Conservation (phyloP, 2,797 vertebrate genomes). For the Coluber constrictor region DNA sequence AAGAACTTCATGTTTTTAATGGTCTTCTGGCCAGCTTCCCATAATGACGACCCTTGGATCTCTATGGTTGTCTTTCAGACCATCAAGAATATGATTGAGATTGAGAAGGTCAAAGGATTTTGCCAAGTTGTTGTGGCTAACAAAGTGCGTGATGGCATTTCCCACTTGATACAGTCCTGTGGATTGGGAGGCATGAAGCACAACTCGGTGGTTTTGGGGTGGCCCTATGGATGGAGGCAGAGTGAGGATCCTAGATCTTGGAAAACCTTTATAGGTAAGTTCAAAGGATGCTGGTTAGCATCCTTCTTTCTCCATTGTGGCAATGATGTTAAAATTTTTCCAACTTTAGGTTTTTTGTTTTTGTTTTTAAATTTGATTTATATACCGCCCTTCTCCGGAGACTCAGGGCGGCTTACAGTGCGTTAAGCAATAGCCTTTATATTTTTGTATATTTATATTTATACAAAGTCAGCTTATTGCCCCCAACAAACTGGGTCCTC, state of each 20-base stretch:
- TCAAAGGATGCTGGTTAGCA: not conserved
- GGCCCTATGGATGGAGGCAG: slow-evolving; percentile 97
- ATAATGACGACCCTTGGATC: not conserved
- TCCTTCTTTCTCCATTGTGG: not conserved
- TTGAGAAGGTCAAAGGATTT: slow-evolving; percentile 96
- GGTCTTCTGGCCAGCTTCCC: not conserved
- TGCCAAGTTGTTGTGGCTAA: slow-evolving; percentile 92
- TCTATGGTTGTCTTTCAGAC: slow-evolving; percentile 74
- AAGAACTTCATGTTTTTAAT: not conserved
- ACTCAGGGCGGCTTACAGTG: no score
- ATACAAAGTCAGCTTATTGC: no score
- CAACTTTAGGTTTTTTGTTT: no score
- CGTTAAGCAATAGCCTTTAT: no score
- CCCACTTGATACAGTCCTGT: slow-evolving; percentile 95
- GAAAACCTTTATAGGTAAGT: slow-evolving; percentile 97
- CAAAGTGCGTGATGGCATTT: slow-evolving; percentile 91
- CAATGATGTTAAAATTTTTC: no score
- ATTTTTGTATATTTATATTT: no score
- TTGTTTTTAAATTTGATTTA: no score
- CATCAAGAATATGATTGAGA: slow-evolving; percentile 98
- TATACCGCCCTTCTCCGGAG: no score
- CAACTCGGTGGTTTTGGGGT: slow-evolving; percentile 95
- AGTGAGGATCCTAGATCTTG: slow-evolving; percentile 96
- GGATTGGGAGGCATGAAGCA: slow-evolving; percentile 97
- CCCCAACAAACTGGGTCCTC: no score